Base-by-base conservation (phyloP, 2,113 vertebrate species). In the Nothobranchius kuhntae region DNA sequence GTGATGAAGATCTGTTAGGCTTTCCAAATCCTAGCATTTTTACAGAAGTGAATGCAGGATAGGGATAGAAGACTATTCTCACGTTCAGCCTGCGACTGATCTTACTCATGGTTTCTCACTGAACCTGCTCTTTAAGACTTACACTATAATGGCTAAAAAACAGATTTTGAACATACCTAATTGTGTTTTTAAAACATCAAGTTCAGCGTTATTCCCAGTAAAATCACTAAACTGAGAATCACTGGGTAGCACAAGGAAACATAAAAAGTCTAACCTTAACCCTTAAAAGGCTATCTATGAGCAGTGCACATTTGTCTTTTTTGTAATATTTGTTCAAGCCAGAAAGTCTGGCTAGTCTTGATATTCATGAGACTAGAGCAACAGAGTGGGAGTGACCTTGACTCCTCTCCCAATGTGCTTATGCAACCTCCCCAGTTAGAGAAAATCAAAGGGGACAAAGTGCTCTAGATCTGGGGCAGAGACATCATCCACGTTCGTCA, bases 361-460 rank as follows among this genome's bases (percentile, higher is more conserved):
- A 91, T 90, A 93, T 92, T 93, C 88, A 92, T 91, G 88, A 91
- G 89, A 75, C 63, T 71, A 45, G 50, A 60, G 79, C 45, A 24
- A 80, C 80, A 69, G 82, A 81, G 84, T 78, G 77, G 75, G 87
- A 77, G 76, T 88, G 90, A 93, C 90, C 91, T 92, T 92, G 91
- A 89, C 86, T 92, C 85, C 72, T 79, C 78, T 73, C 75, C 82
- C 61, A 76, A 73, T 80, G 82, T 72, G 86, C 81, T 87, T 86
- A 83, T 83, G 77, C 71, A 48, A 76, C 68, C 84, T 85, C 84
- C 2, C 50, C 61, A 89, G 90, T 91, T 63, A 88, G 58, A 64
- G 65, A 80, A 89, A 87, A 92, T 92, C 89, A 91, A 91, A 92
- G 78, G 81, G 83, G 81, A 89, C 86, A 86, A 75, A 86, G 86